These are phyloP conservation scores for Pardalotus punctatus DNA, from an alignment of 2,113 vertebrate genomes.

Conservation along the genomic window DNA sequence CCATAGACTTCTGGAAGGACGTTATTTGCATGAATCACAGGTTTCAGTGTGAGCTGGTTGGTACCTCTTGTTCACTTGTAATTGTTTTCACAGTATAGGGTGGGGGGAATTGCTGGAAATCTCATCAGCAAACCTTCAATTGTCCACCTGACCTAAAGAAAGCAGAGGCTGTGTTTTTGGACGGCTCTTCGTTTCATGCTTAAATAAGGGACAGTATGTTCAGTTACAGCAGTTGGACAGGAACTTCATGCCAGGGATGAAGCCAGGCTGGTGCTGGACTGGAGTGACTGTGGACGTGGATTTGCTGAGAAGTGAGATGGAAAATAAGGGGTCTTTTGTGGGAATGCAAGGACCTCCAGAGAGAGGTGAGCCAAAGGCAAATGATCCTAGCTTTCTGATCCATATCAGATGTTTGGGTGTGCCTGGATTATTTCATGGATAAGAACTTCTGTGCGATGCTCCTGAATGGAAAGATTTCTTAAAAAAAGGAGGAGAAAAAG, in stretches of 20 bases:
- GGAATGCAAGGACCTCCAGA: neutral
- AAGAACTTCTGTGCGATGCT: neutral
- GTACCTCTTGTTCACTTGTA: neutral
- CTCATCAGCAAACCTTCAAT: neutral
- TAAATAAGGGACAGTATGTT: neutral
- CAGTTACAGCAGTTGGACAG: neutral
- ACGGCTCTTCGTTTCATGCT: neutral
- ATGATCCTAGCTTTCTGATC: neutral
- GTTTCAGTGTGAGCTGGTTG: neutral
- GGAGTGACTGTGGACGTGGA: neutral
- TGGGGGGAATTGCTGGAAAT: neutral
- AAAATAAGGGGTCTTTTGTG: neutral
- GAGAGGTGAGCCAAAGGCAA: neutral
- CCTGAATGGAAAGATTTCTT: neutral
- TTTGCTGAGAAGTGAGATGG: neutral
- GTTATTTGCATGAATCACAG: neutral
- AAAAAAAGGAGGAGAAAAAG: neutral
- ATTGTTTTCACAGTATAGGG: neutral
- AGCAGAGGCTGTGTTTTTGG: neutral
- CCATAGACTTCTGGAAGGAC: slow-evolving; percentile 8
- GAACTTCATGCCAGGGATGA: neutral
- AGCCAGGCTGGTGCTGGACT: neutral
- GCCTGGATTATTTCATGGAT: neutral
- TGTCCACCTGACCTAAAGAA: neutral
- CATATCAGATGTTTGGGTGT: neutral